Percentiles rank a stretch among this genome's conserved stretches.
phyloP scores from a whole-genome alignment of 2,797 vertebrate genomes.

The Leuciscus waleckii region DNA sequence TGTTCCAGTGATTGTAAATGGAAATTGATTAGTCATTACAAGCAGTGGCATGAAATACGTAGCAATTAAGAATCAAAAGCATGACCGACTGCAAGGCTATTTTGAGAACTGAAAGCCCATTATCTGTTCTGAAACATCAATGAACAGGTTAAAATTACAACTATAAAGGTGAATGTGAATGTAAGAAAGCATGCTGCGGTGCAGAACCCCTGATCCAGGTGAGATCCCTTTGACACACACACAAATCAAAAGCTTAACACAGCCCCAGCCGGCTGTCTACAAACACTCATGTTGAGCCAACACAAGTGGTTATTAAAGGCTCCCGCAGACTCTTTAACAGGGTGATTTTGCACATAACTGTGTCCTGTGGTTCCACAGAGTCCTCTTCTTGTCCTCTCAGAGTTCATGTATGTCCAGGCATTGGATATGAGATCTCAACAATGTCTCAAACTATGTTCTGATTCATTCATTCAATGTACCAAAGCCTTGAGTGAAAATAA shows the following conservation, averaged over 20 bases:
- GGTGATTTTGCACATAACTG: neutral
- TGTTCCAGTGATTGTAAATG: neutral
- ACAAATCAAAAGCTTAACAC: conserved; percentile 1
- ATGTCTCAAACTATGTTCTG: neutral
- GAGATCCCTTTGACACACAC: neutral
- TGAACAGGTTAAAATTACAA: neutral
- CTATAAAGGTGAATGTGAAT: neutral
- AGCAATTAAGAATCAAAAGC: neutral
- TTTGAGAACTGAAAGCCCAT: neutral
- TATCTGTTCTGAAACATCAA: neutral
- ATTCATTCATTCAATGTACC: neutral
- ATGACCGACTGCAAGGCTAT: neutral
- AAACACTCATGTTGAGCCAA: neutral
- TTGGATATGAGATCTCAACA: neutral
- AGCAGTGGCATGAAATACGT: neutral
- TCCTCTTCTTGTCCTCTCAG: too few relatives aligned
- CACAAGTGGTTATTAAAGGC: neutral
- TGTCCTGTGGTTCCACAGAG: neutral
- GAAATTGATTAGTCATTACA: neutral
- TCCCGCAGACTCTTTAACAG: neutral
- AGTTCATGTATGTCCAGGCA: neutral
- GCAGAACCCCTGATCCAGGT: neutral
- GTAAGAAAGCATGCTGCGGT: neutral
- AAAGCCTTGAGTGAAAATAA: neutral
- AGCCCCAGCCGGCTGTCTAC: neutral